Evolutionary conservation across 2,113 vertebrate genomes (phyloP), one percentile per base, ranked within the genome.

Genomic region (Cathartes aura): DNA sequence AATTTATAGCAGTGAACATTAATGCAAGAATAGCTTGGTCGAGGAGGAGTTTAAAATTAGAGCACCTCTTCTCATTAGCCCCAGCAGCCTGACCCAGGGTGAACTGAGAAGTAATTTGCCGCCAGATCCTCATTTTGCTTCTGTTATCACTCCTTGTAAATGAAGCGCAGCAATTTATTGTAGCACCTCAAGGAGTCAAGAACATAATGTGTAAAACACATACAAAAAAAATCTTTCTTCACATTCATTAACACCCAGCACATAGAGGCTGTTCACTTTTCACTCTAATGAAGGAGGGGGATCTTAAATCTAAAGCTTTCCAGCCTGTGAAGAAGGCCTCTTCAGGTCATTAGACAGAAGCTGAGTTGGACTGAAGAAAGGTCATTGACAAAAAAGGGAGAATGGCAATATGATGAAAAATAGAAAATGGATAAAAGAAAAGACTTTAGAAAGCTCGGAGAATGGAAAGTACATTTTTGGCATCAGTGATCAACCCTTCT

Each of bases 141-240:
- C 98, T 98, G 98, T 98, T 98, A 98, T 98, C 96, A 97, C 98
- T 98, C 98, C 98, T 98, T 98, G 98, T 98, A 98, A 99, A 98
- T 98, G 98, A 98, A 98, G 98, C 97, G 43, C 89, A 43, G 98
- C 98, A 98, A 99, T 99, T 98, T 98, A 99, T 99, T 98, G 98
- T 98, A 98, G 98, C 98, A 98, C 99, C 99, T 98, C 98, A 97
- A 99, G 98, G 98, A 99, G 99, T 99, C 99, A 99, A 99, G 99
- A 99, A 99, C 98, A 99, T 99, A 99, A 99, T 99, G 98, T 97
- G 97, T 98, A 98, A 98, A 98, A 99, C 98, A 99, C 98, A 98
- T 98, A 98, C 98, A 99, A 99, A 99, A 98, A 99, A 98, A 98
- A 97, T 98, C 98, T 98, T 99, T 98, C 98, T 98, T 98, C 98